Evolutionary conservation across 2,888 invertebrate genomes (phyloP).

Genomic region (Cerastis leucographa): DNA sequence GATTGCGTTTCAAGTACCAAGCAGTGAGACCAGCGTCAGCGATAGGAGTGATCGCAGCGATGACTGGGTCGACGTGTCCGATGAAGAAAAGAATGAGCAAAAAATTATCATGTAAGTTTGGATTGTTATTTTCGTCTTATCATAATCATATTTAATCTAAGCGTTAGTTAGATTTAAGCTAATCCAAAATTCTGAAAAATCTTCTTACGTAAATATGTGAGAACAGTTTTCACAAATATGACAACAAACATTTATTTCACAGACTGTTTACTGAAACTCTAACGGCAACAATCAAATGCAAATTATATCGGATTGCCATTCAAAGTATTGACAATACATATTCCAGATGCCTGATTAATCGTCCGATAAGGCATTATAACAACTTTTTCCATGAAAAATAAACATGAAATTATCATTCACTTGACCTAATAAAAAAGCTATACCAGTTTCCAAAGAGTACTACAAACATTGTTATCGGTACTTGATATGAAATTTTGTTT

Average conservation of each 20-base stretch:
- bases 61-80: slow-evolving; percentile 92
- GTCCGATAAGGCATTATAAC: slow-evolving; percentile 35
- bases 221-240: slow-evolving; percentile 27
- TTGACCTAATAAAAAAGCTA: slow-evolving; percentile 72
- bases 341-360: slow-evolving; percentile 29
- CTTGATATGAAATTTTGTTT: slow-evolving; percentile 73
- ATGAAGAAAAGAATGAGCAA: slow-evolving; percentile 89
- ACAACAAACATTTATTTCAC: not conserved
- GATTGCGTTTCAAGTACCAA: slow-evolving; percentile 88
- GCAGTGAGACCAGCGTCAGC: slow-evolving; percentile 91
- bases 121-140: not conserved
- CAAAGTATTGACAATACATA: slow-evolving; percentile 38
- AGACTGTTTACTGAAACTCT: slow-evolving; percentile 12
- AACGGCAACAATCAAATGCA: slow-evolving; percentile 1
- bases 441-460: slow-evolving; percentile 79
- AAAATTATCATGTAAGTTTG: slow-evolving; percentile 91
- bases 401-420: slow-evolving; percentile 58
- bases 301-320: slow-evolving; percentile 19
- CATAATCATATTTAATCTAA: slow-evolving; percentile 5
- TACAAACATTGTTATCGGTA: slow-evolving; percentile 83
- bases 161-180: slow-evolving; percentile 3
- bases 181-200: not conserved
- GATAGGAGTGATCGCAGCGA: slow-evolving; percentile 92
- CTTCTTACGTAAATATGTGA: not conserved
- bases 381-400: slow-evolving; percentile 39